phyloP scores from a whole-genome alignment of 2,797 vertebrate genomes.

The Sternotherus odoratus region DNA sequence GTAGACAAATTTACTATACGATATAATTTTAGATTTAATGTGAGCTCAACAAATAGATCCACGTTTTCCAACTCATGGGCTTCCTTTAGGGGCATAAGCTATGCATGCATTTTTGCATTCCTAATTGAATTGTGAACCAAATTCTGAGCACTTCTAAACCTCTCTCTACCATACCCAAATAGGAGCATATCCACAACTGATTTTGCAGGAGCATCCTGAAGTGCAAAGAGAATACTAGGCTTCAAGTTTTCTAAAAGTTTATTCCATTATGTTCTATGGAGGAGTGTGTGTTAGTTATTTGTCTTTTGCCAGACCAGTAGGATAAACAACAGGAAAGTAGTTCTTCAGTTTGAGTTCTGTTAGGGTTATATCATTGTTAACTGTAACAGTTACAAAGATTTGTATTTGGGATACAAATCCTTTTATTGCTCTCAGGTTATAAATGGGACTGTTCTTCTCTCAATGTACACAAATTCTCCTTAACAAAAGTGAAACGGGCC shows the following conservation, averaged over 20 bases:
- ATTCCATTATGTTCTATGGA: background rate
- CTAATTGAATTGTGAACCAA: conserved; percentile 30
- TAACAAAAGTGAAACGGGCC: background rate
- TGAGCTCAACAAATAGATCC: conserved; percentile 12
- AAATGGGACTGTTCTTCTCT: background rate
- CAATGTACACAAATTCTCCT: background rate
- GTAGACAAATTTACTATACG: conserved; percentile 26
- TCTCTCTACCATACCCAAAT: background rate
- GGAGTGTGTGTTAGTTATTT: background rate
- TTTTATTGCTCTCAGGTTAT: background rate
- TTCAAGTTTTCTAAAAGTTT: background rate
- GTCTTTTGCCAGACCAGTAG: background rate
- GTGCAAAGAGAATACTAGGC: background rate
- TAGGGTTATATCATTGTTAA: background rate
- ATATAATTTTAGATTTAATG: background rate
- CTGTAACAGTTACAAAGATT: background rate
- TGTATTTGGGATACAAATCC: background rate
- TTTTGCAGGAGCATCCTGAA: background rate
- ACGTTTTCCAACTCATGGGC: conserved; percentile 25
- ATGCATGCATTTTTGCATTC: background rate
- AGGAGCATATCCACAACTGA: conserved; percentile 23
- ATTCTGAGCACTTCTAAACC: conserved; percentile 42
- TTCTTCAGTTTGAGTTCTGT: background rate
- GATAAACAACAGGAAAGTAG: background rate
- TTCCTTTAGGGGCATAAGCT: background rate